Percentiles rank a stretch among this genome's conserved stretches.
Evolutionary conservation across 2,888 invertebrate genomes (phyloP).

Genomic region (Campaea margaritaria): DNA sequence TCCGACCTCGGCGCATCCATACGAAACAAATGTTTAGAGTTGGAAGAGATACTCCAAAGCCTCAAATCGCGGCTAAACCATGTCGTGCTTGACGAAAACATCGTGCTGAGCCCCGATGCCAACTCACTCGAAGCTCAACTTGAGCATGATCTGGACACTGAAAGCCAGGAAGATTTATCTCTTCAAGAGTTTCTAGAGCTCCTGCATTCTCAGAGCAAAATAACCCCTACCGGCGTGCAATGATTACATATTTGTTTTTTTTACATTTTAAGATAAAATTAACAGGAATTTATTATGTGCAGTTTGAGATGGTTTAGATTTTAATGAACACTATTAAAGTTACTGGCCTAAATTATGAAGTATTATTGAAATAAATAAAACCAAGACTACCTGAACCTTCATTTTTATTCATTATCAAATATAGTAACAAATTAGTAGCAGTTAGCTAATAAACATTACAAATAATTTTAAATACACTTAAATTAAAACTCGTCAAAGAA

Average conservation of each 20-base stretch:
- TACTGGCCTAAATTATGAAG: constrained; percentile 51
- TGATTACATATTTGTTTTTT: constrained; percentile 53
- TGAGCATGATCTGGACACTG: constrained; percentile 81
- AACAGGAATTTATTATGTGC: constrained; percentile 76
- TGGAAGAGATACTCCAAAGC: constrained; percentile 81
- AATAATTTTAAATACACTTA: too few relatives aligned
- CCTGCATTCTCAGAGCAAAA: constrained; percentile 78
- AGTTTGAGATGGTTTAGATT: constrained; percentile 71
- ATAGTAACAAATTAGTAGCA: too few relatives aligned
- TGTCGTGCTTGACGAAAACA: constrained; percentile 81
- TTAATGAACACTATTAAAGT: constrained; percentile 63
- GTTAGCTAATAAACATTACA: too few relatives aligned
- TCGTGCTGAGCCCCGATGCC: constrained; percentile 79
- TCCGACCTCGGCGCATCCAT: constrained; percentile 81
- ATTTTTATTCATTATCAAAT: too few relatives aligned
- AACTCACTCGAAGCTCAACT: constrained; percentile 80
- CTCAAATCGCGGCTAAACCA: constrained; percentile 80
- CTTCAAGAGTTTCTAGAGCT: constrained; percentile 81
- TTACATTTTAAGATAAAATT: constrained; percentile 59
- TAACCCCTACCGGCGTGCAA: constrained; percentile 70
- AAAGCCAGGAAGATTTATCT: constrained; percentile 81
- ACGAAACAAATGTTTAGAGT: constrained; percentile 79
- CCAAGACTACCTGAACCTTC: too few relatives aligned
- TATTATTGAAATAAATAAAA: constrained; percentile 39
- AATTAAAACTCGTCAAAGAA: constrained; percentile 76